These are phyloP conservation scores for Brachyptera risi DNA, from an alignment of 2,888 invertebrate genomes.

Conservation along the genomic window DNA sequence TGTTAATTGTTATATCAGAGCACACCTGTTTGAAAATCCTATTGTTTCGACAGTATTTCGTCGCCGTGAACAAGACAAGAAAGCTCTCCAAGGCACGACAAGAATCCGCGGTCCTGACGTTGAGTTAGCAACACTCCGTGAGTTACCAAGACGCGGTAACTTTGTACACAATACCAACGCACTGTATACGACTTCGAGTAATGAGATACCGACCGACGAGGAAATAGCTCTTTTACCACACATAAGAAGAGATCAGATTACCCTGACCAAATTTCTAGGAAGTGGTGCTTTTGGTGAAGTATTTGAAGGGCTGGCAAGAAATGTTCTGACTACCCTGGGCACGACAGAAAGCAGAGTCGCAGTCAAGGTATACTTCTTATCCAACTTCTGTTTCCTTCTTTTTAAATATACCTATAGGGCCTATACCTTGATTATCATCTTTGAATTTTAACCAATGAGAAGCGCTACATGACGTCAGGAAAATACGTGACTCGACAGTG, in stretches of 20 bases:
- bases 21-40: neutral
- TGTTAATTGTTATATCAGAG: too few relatives aligned
- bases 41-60: conserved; percentile 53
- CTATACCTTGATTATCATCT: too few relatives aligned
- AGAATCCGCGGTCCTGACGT: conserved; percentile 56
- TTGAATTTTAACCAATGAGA: too few relatives aligned
- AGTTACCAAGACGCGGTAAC: conserved; percentile 66
- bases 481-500: too few relatives aligned
- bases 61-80: conserved; percentile 64
- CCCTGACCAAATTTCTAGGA: conserved; percentile 82
- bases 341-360: conserved; percentile 72
- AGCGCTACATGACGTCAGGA: too few relatives aligned
- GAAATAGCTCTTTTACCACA: conserved; percentile 80
- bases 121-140: conserved; percentile 80
- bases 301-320: conserved; percentile 82
- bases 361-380: conserved; percentile 84
- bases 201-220: conserved; percentile 63
- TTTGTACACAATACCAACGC: conserved; percentile 81
- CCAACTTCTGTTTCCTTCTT: too few relatives aligned
- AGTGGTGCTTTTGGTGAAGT: conserved; percentile 98
- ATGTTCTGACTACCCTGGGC: conserved; percentile 53
- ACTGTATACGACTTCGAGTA: conserved; percentile 60
- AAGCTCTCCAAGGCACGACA: conserved; percentile 53
- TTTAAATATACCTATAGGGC: too few relatives aligned
- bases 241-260: conserved; percentile 81